Conservation (phyloP, 53 echinoderm and acorn worm species). For the Temnopleurus reevesii region DNA sequence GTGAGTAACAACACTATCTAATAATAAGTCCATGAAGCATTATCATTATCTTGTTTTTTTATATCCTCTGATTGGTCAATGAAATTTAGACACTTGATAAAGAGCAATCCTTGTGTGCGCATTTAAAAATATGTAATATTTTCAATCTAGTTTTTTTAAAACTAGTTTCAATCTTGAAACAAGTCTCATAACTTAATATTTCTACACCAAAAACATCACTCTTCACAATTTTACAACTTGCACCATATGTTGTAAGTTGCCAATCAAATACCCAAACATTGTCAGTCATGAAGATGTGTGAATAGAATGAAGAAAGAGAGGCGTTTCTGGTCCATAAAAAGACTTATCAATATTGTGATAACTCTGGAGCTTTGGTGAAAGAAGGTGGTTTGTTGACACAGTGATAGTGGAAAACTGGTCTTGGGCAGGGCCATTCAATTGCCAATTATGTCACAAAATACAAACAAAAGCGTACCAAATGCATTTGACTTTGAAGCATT, state of each 20-base stretch:
- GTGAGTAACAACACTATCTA: too few species aligned
- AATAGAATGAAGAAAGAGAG: background rate
- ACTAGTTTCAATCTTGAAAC: too few species aligned
- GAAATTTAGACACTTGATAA: too few species aligned
- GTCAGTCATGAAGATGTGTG: background rate
- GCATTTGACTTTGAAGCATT: background rate
- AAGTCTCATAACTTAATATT: too few species aligned
- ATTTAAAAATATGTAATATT: too few species aligned
- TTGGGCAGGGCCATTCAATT: background rate
- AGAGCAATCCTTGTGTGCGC: too few species aligned
- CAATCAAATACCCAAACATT: background rate
- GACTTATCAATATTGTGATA: conserved; percentile 22
- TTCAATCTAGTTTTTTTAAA: too few species aligned
- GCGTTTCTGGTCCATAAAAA: background rate
- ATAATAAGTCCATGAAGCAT: too few species aligned
- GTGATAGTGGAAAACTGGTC: background rate
- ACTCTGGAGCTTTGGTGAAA: background rate
- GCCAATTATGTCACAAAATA: background rate
- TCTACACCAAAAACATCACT: too few species aligned
- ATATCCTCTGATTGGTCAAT: too few species aligned
- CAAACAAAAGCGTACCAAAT: background rate
- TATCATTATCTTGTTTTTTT: too few species aligned
- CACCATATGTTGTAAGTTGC: background rate
- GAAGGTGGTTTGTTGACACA: background rate
- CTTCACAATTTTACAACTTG: background rate